Percentiles rank a stretch among this genome's conserved stretches.
Conservation (phyloP, 2,113 vertebrate species). For the Cheirogaleus medius region DNA sequence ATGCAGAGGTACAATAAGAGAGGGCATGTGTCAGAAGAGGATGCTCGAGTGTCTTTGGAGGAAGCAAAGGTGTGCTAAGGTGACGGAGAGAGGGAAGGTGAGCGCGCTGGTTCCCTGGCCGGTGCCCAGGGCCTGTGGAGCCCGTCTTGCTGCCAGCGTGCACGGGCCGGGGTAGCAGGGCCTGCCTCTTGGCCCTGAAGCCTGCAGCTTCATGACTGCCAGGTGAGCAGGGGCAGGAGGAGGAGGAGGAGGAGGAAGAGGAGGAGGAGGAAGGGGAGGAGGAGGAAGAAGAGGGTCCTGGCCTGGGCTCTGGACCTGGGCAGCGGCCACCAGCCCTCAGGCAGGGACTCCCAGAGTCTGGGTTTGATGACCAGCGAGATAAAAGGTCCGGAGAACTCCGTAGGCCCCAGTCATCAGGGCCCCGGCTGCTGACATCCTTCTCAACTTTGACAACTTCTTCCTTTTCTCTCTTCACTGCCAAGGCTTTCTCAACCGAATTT, state of each 20-base stretch:
- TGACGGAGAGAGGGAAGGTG: not conserved
- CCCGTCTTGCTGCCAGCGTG: slow-evolving; percentile 70
- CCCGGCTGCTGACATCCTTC: slow-evolving; percentile 97
- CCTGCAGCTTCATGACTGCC: slow-evolving; percentile 83
- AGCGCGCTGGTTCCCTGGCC: not conserved
- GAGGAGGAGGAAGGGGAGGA: slow-evolving; percentile 76
- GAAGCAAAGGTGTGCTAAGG: slow-evolving; percentile 24
- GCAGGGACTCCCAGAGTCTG: slow-evolving; percentile 84
- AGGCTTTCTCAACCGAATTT: slow-evolving; percentile 86
- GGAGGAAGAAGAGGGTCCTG: slow-evolving; percentile 71
- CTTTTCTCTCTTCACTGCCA: slow-evolving; percentile 92
- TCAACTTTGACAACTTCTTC: slow-evolving; percentile 97
- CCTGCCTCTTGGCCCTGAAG: slow-evolving; percentile 80
- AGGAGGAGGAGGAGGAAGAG: slow-evolving; percentile 64
- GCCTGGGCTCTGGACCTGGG: not conserved
- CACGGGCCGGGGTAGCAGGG: slow-evolving; percentile 77
- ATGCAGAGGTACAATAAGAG: not conserved
- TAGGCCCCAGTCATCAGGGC: slow-evolving; percentile 96
- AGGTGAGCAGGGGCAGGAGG: slow-evolving; percentile 83
- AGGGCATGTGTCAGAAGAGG: slow-evolving; percentile 23
- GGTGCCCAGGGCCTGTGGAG: slow-evolving; percentile 56
- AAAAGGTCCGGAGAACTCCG: slow-evolving; percentile 94
- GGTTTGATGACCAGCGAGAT: slow-evolving; percentile 91
- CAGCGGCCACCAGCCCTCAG: slow-evolving; percentile 86
- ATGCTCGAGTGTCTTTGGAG: not conserved